Evolutionary conservation across 2,888 invertebrate genomes (phyloP).

Genomic region (Zelleria hepariella): DNA sequence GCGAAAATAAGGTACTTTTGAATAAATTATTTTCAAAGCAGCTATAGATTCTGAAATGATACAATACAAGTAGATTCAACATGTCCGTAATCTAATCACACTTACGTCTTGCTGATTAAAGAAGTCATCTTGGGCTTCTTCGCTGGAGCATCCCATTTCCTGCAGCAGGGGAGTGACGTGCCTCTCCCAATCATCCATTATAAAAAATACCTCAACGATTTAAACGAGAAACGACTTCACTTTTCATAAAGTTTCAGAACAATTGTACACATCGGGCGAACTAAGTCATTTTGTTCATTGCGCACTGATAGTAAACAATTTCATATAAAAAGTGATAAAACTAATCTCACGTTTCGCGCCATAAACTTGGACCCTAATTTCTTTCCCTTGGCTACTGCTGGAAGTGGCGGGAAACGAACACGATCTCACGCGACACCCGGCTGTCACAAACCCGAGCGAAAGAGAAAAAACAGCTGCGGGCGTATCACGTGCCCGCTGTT

Average conservation of each 20-base stretch:
- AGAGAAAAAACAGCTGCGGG: constrained; percentile 61
- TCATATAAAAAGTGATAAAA: constrained; percentile 3
- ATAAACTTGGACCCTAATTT: constrained; percentile 45
- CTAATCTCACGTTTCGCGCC: constrained; percentile 56
- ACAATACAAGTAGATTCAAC: no score
- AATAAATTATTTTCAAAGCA: neutral
- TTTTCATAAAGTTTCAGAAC: constrained; percentile 23
- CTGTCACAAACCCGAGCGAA: constrained; percentile 57
- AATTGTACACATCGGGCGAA: constrained; percentile 33
- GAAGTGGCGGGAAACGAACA: constrained; percentile 57
- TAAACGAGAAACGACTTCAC: constrained; percentile 40
- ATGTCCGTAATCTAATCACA: no score
- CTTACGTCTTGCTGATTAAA: constrained; percentile 74
- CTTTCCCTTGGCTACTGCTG: constrained; percentile 38
- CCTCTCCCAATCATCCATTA: constrained; percentile 74
- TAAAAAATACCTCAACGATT: constrained; percentile 27
- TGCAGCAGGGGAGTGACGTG: constrained; percentile 72
- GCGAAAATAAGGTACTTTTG: no score
- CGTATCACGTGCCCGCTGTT: constrained; percentile 65
- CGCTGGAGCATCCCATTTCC: constrained; percentile 70
- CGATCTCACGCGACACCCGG: constrained; percentile 59
- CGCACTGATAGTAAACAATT: constrained; percentile 24
- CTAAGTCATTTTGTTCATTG: constrained; percentile 31
- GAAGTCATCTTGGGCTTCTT: constrained; percentile 71
- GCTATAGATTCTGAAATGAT: no score